Percentiles rank a stretch among this genome's conserved stretches.
Conservation (phyloP, 2,888 invertebrate species). For the Cephus pulcher region DNA sequence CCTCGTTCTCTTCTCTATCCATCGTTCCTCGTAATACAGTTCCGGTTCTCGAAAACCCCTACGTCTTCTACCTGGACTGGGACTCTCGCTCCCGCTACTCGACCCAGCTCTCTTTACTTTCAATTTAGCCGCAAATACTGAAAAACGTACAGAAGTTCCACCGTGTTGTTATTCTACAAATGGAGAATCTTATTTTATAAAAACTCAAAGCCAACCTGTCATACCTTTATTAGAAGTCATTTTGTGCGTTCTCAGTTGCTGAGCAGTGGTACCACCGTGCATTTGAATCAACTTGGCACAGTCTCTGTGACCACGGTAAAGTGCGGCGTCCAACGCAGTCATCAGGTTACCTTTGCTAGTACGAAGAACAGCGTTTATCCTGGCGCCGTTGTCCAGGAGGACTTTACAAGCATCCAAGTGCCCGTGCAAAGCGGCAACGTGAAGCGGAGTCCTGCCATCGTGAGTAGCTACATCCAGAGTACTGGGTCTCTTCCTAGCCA, state of each 20-base stretch:
- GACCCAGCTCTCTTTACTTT: slow-evolving; percentile 53
- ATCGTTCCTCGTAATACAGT: slow-evolving; percentile 58
- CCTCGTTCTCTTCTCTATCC: slow-evolving; percentile 54
- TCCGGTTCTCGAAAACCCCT: slow-evolving; percentile 45
- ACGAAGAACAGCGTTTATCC: slow-evolving; percentile 86
- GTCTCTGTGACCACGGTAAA: slow-evolving; percentile 86
- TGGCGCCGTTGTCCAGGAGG: slow-evolving; percentile 84
- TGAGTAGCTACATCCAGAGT: slow-evolving; percentile 90
- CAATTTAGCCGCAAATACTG: slow-evolving; percentile 58
- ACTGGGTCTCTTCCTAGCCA: slow-evolving; percentile 84
- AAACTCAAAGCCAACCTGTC: not conserved
- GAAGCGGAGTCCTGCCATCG: slow-evolving; percentile 92
- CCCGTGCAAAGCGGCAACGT: slow-evolving; percentile 94
- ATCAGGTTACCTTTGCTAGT: slow-evolving; percentile 86
- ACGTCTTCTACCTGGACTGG: slow-evolving; percentile 33
- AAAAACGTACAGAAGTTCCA: slow-evolving; percentile 20
- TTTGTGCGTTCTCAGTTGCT: slow-evolving; percentile 49
- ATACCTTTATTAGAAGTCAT: slow-evolving; percentile 52
- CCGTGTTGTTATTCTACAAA: not conserved
- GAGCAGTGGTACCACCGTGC: slow-evolving; percentile 87
- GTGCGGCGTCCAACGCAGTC: slow-evolving; percentile 92
- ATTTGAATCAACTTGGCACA: slow-evolving; percentile 93
- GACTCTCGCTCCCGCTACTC: slow-evolving; percentile 49
- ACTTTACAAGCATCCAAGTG: slow-evolving; percentile 93
- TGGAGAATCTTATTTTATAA: not conserved